Base-by-base conservation (phyloP, 2,888 invertebrate genomes). In the Chrysina gloriosa region DNA sequence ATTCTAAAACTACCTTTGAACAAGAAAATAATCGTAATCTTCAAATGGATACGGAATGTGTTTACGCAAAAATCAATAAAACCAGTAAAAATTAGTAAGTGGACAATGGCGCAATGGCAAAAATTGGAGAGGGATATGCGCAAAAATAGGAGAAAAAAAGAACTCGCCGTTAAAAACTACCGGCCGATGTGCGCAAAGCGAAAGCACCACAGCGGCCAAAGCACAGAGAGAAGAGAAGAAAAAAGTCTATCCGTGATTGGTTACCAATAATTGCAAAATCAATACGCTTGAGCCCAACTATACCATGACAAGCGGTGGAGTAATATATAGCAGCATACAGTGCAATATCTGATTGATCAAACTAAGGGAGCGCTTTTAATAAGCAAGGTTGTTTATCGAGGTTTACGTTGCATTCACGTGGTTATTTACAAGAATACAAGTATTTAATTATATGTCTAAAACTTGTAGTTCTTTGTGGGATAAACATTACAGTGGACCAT, bases 261-360 rank as follows among this genome's bases (percentile, higher is more conserved):
- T 83, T 83, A 79, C 78, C 83, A 79, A 84, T 84, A 83, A 84
- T 84, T 84, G 82, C 82, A 83, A 84, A 83, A 83, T 83, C 83
- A 82, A 84, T 84, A 83, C 81, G 76, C 58, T 16, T 39, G 39
- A 42, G 58, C 58, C 58, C 58, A 58, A 58, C 58, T 58, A 58
- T 58, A 42, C 25, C 42, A 58, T 27, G 58, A 42, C 58, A 58
- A 39, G 42, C 42, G 58, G 42, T 58, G 14, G 58, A 25, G 39
- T 23, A 58, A 42, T 58, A 58, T 58, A 58, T 42, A 58, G 58
- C 25, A 58, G 58, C 58, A 58, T 16, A 42, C 39, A 58, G 39
- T 58, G 58, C 58, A 58, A 58, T 39, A 58, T 58, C 34, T 58
- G 42, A 58, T 58, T 58, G 58, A 42, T 58, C 58, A 58, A 58